Evolutionary conservation across 2,113 vertebrate species (phyloP), one percentile per base, ranked within the genome.

Genomic region (Strix aluco): DNA sequence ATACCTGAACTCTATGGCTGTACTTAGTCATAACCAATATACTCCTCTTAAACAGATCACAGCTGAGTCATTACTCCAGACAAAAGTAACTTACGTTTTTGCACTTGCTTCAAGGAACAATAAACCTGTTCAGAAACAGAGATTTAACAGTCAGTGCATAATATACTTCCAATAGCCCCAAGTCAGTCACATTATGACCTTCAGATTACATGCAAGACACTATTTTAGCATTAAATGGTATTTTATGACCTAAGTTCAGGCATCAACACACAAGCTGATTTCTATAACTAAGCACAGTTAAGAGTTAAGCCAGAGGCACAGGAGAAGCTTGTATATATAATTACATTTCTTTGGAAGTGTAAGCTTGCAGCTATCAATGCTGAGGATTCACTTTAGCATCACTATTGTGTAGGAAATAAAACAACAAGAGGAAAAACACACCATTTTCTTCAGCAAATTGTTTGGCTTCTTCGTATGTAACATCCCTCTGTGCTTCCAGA

Each of bases 391-490:
- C 73, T 87, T 66, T 23, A 80, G 59, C 62, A 82, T 30, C 9
- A 1, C 69, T 75, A 47, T 14, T 40, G 30, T 25, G 34, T 25
- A 49, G n/a, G 42, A 91, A 94, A 95, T 38, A 88, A 52, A 52
- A 81, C 20, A 72, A 67, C 54, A 80, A 88, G 55, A 94, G 58
- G 77, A 92, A 78, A 80, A 63, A 95, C 98, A 94, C 94, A 99
- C 99, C 99, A 10, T 99, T 99, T 98, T 99, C 99, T 94, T 99
- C 99, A 57, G 99, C 99, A 95, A 99, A 99, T 98, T 99, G 99
- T 96, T 99, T 99, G 97, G 99, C 99, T 98, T 99, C 99, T 97
- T 99, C 99, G 36, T 99, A 99, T n/a, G 99, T 99, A 94, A 99
- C 99, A 96, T 99, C 99, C 86, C 99, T 97, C 98, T 99, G 99